Conservation (phyloP, 2,888 invertebrate species). For the Leucophenga maculata region DNA sequence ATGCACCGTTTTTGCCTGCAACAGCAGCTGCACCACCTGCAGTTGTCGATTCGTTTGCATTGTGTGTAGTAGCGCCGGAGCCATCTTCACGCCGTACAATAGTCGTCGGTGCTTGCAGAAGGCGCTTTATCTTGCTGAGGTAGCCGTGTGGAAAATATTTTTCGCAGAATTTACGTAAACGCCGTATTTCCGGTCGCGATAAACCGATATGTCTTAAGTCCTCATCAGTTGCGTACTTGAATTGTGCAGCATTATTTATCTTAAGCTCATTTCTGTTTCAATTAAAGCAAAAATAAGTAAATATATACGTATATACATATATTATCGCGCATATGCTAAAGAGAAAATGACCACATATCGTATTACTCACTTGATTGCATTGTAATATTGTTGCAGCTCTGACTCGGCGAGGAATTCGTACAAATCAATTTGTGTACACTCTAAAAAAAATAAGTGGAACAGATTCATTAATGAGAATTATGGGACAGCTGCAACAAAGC, state of each 20-base stretch:
- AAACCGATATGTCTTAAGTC: conserved; percentile 93
- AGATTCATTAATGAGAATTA: conserved; percentile 31
- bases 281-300: conserved; percentile 64
- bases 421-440: conserved; percentile 75
- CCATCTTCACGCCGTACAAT: conserved; percentile 68
- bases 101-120: conserved; percentile 75
- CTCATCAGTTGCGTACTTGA: conserved; percentile 95
- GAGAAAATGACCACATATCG: background rate
- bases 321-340: background rate
- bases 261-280: conserved; percentile 85
- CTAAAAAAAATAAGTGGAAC: conserved; percentile 53
- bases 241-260: conserved; percentile 87
- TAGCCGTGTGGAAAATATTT: conserved; percentile 96
- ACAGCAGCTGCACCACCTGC: conserved; percentile 35
- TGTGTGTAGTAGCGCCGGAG: conserved; percentile 32
- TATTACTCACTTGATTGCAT: conserved; percentile 79
- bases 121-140: conserved; percentile 90
- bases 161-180: conserved; percentile 93
- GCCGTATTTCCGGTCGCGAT: conserved; percentile 94
- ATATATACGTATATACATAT: background rate
- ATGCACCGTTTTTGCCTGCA: conserved; percentile 60
- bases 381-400: conserved; percentile 93
- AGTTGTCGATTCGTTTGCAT: conserved; percentile 39
- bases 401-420: conserved; percentile 95
- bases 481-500: conserved; percentile 22